Evolutionary conservation across 1,140 invertebrate species (phyloP), one percentile per base, ranked within the genome.

Genomic region (Cepaea nemoralis): DNA sequence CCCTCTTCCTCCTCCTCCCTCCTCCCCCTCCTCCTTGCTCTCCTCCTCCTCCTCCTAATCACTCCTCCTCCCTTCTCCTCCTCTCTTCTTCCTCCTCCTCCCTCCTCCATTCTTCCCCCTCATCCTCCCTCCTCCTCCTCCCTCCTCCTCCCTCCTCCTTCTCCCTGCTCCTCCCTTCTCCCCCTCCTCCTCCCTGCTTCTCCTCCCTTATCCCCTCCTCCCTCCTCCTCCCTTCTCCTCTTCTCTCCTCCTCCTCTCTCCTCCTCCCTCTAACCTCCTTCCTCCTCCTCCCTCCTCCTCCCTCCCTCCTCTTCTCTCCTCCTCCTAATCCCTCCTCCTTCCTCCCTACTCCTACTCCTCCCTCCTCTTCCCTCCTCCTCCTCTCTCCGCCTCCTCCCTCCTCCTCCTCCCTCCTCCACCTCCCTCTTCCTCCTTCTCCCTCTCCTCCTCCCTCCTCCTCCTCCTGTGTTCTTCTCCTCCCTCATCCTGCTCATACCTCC

Each of bases 211-310:
- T 39, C 76, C 27, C 5, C 14, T 63, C 59, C 33, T 77, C n/a
- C 75, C 5, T 37, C n/a, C 27, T 35, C n/a, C 75, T 63, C 27
- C 31, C 19, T 59, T 73, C 77, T 69, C 78, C 45, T 45, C 42
- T 45, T 45, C 42, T 45, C n/a, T 45, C 42, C 8, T 45, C 22
- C n/a, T 1, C n/a, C 1, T 22, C 1, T 55, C 50, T 55, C n/a
- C 19, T 55, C 2, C 5, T 55, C 50, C 19, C 1, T 55, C 50
- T 55, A 22, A n/a, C 19, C 22, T 55, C n/a, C 19, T 55, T 55
- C 6, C n/a, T 55, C 19, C 1, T 55, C 50, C n/a, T 83, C 63
- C 85, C 91, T 85, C 71, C 88, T 86, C 81, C 85, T 83, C 83
- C 85, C 77, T 85, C 87, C 81, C 59, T 91, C 84, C 74, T 87